Conservation (phyloP, 35 echinoderm and acorn worm genomes). For the Nesometra sesokonis region DNA sequence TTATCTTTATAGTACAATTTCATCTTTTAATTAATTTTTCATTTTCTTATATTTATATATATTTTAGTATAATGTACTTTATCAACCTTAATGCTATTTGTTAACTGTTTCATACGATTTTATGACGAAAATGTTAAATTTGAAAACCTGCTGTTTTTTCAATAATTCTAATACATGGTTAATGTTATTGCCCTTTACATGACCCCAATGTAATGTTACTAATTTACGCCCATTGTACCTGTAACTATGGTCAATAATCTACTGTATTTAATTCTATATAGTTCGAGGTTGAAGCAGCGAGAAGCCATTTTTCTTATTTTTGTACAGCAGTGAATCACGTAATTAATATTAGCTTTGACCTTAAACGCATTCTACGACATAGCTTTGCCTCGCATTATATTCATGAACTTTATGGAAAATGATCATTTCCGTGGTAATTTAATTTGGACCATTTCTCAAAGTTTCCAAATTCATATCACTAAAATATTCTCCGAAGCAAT, state of each 20-base stretch:
- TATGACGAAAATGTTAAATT: too few relatives aligned
- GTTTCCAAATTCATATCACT: too few relatives aligned
- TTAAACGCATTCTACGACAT: not conserved
- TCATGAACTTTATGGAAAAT: not conserved
- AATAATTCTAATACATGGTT: not conserved
- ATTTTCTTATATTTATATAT: too few relatives aligned
- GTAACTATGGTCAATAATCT: not conserved
- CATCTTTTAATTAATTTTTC: too few relatives aligned
- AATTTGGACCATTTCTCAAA: not conserved
- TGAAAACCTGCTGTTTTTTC: too few relatives aligned
- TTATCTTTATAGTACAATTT: too few relatives aligned
- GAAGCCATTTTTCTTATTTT: not conserved
- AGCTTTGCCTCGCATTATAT: not conserved
- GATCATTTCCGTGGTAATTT: not conserved
- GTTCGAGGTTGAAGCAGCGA: not conserved
- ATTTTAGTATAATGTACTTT: too few relatives aligned
- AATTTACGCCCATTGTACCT: not conserved
- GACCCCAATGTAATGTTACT: not conserved
- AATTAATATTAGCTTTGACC: not conserved
- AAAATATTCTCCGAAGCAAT: too few relatives aligned
- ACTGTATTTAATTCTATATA: not conserved
- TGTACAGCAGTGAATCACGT: not conserved
- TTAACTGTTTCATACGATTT: too few relatives aligned
- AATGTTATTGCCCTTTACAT: not conserved
- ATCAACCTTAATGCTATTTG: too few relatives aligned